phyloP scores from a whole-genome alignment of 2,888 invertebrate species.

The Nomada goodeniana region DNA sequence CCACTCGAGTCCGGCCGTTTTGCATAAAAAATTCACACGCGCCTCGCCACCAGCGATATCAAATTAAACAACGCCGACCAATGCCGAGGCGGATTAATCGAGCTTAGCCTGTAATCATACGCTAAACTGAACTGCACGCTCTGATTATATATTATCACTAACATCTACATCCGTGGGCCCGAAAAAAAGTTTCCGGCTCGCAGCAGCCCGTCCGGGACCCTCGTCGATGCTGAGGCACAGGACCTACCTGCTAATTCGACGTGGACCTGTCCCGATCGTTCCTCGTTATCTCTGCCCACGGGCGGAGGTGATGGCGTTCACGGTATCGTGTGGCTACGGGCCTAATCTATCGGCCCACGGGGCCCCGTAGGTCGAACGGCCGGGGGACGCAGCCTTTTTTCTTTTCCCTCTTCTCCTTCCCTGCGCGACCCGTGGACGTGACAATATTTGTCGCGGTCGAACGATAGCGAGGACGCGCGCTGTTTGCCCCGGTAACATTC shows the following conservation, averaged over 20 bases:
- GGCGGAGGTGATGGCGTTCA: constrained; percentile 56
- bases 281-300: constrained; percentile 72
- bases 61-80: constrained; percentile 39
- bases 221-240: constrained; percentile 48
- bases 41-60: constrained; percentile 1
- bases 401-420: not conserved
- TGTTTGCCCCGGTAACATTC: constrained; percentile 81
- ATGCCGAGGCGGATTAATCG: constrained; percentile 49
- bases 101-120: constrained; percentile 48
- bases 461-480: constrained; percentile 70
- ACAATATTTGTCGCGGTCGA: constrained; percentile 78
- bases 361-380: constrained; percentile 54
- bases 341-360: constrained; percentile 69
- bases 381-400: constrained; percentile 42
- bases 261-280: constrained; percentile 68
- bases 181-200: constrained; percentile 16
- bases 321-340: constrained; percentile 57
- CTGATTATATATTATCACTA: constrained; percentile 62
- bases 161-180: constrained; percentile 53
- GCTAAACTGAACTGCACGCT: constrained; percentile 36
- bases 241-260: constrained; percentile 77
- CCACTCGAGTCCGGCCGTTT: no score
- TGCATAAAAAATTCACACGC: constrained; percentile 19
- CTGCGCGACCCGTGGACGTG: constrained; percentile 63
- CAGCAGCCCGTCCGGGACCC: constrained; percentile 27